Base-by-base conservation (phyloP, 2,797 vertebrate species). In the Steatocranus sp. region DNA sequence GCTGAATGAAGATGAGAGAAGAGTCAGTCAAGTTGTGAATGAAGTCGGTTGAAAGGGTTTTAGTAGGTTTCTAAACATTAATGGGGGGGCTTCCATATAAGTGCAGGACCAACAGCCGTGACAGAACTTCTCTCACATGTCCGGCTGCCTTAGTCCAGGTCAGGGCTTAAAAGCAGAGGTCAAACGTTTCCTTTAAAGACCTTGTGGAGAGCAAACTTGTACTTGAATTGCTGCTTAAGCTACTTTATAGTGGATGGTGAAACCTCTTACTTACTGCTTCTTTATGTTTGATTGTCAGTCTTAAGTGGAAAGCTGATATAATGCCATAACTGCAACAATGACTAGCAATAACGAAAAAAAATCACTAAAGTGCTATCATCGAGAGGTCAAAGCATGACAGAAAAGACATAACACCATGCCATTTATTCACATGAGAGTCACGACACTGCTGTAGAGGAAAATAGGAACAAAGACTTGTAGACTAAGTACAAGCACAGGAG, bases 401-500 rank as follows among this genome's bases (percentile, higher is more conserved):
- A n/a, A 43, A 66, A 46, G 30, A 81, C 5, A 61, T 2, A 8
- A 7, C n/a, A 68, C 51, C 8, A 15, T 20, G 61, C 70, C 23
- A 63, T 77, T 49, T 6, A 68, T n/a, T 32, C 68, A 49, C 63
- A 73, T 87, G 53, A 77, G 76, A 83, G 46, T 80, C 87, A 41
- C 58, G 79, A 88, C 32, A 25, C 6, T n/a, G 63, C 49, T 27
- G 56, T 23, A 80, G 82, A 41, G 54, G 32, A 78, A 61, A 56
- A 56, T 56, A 79, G 79, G 81, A 86, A 89, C 89, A 90, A 91
- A 87, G 84, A 87, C 75, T 70, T 14, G 53, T 12, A 84, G 76
- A 43, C 80, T 66, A 49, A 81, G 82, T 89, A 86, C 85, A 77
- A 84, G 85, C 74, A 86, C 51, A 34, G 18, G 58, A 90, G 91